Conservation (phyloP, 35 echinoderm and acorn worm genomes). For the Anneissia japonica region DNA sequence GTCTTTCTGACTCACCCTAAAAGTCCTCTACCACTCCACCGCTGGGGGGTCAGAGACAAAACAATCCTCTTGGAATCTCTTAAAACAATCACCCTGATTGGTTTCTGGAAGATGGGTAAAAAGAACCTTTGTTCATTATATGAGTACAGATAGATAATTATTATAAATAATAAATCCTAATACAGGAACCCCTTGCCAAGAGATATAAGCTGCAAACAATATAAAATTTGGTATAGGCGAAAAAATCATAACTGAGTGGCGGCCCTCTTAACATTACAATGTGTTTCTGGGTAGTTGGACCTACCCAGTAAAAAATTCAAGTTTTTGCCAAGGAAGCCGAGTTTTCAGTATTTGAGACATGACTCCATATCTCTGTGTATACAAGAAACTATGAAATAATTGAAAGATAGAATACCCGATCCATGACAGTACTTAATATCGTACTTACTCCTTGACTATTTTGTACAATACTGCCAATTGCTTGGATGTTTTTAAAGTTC, state of each 20-base stretch:
- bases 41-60: slow-evolving; percentile 56
- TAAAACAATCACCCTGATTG: slow-evolving; percentile 44
- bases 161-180: too few species aligned
- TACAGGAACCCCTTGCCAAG: too few species aligned
- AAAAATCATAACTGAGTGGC: too few species aligned
- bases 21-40: slow-evolving; percentile 69
- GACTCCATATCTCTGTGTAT: not conserved
- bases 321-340: too few species aligned
- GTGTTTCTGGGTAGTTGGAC: too few species aligned
- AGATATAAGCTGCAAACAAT: too few species aligned
- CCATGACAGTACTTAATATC: too few species aligned
- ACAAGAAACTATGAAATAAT: not conserved
- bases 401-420: not conserved
- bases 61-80: slow-evolving; percentile 25
- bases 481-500: slow-evolving; percentile 59
- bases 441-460: slow-evolving; percentile 71
- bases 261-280: too few species aligned
- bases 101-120: slow-evolving; percentile 29
- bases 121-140: too few species aligned
- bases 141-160: too few species aligned
- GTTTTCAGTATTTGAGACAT: not conserved
- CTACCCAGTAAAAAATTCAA: too few species aligned
- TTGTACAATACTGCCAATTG: slow-evolving; percentile 55
- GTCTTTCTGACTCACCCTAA: slow-evolving; percentile 56
- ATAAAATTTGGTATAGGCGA: too few species aligned